phyloP scores from a whole-genome alignment of 2,113 vertebrate genomes.

The Raja brachyura region DNA sequence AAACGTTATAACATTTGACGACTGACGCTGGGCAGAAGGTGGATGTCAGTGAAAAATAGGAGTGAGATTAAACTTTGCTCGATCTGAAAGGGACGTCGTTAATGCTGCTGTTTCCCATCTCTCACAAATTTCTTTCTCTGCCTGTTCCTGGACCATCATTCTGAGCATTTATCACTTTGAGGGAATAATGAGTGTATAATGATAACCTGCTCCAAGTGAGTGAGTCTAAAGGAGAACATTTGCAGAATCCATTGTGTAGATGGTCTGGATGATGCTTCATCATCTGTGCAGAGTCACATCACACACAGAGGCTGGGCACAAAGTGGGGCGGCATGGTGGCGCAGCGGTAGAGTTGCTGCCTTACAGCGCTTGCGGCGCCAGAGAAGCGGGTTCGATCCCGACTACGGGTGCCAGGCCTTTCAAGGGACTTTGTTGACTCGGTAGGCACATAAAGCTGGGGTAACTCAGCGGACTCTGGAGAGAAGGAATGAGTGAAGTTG shows the following conservation, averaged over 20 bases:
- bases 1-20: neutral
- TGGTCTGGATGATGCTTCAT: neutral
- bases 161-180: neutral
- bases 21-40: neutral
- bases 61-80: neutral
- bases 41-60: neutral
- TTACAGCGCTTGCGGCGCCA: too few relatives aligned
- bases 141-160: neutral
- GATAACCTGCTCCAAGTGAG: neutral
- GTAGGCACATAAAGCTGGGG: too few relatives aligned
- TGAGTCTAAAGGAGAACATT: neutral
- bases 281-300: neutral
- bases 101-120: neutral
- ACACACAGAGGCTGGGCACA: neutral
- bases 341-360: too few relatives aligned
- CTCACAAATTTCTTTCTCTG: neutral
- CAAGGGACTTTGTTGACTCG: too few relatives aligned
- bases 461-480: too few relatives aligned
- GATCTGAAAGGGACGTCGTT: neutral
- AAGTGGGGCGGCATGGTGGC: too few relatives aligned
- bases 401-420: too few relatives aligned
- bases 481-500: too few relatives aligned
- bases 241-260: neutral
- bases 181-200: neutral
- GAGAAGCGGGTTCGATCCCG: too few relatives aligned